These are phyloP conservation scores for Xyrauchen texanus DNA, from an alignment of 2,113 vertebrate genomes.

Conservation along the genomic window DNA sequence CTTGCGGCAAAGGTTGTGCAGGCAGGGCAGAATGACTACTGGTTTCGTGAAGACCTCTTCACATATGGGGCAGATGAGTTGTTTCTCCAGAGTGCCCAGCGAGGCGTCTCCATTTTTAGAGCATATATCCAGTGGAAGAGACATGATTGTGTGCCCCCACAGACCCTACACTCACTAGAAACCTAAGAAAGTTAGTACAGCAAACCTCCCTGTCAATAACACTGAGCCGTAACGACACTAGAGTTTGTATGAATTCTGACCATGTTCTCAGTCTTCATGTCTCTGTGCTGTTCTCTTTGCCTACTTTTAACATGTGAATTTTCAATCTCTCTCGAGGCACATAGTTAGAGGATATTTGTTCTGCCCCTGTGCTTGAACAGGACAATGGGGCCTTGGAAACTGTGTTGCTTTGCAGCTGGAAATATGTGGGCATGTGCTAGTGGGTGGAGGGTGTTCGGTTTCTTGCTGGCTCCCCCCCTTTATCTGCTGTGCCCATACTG, in stretches of 20 bases:
- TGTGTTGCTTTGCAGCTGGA: conserved; percentile 10
- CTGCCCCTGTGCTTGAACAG: not conserved
- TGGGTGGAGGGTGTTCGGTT: conserved; percentile 59
- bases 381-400: not conserved
- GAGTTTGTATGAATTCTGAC: not conserved
- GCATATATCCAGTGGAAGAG: conserved; percentile 68
- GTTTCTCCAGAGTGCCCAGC: conserved; percentile 70
- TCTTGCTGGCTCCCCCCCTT: conserved; percentile 52
- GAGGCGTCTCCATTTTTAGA: conserved; percentile 60
- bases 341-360: conserved; percentile 18
- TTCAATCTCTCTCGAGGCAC: not conserved
- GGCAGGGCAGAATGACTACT: conserved; percentile 78
- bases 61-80: conserved; percentile 79
- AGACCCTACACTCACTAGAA: not conserved
- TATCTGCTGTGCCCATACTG: conserved; percentile 60
- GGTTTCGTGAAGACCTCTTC: conserved; percentile 76
- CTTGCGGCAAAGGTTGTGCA: conserved; percentile 80
- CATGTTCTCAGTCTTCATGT: conserved; percentile 12
- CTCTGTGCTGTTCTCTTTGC: not conserved
- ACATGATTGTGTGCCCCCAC: conserved; percentile 57
- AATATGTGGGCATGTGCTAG: not conserved
- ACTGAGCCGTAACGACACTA: not conserved
- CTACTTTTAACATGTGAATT: not conserved
- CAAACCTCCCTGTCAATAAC: too few species aligned
- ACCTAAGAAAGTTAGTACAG: not conserved